Conservation (phyloP, 2,797 vertebrate species). For the Natrix natrix region DNA sequence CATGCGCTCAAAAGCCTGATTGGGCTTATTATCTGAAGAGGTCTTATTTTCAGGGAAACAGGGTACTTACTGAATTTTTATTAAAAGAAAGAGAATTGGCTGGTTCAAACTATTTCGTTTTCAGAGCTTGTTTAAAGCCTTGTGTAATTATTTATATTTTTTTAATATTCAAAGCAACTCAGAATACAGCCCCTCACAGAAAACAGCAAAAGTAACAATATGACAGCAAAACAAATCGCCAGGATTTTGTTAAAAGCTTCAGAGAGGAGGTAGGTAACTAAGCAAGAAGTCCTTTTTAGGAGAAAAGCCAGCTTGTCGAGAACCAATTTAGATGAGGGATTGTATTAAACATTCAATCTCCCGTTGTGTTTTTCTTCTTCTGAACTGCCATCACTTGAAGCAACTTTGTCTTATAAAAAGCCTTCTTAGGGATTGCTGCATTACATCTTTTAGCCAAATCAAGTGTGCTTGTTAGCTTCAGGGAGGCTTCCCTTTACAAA, state of each 20-base stretch:
- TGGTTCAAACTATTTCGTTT: background rate
- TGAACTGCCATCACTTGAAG: background rate
- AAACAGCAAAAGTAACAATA: background rate
- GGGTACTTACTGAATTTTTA: background rate
- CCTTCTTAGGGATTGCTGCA: background rate
- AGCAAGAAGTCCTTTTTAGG: background rate
- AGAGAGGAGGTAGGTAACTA: background rate
- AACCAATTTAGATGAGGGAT: background rate
- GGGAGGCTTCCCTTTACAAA: slow-evolving; percentile 37
- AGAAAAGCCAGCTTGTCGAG: background rate
- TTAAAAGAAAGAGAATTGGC: background rate
- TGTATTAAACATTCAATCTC: background rate
- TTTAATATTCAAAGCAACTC: background rate
- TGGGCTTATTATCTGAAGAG: too few relatives aligned
- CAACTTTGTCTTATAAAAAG: background rate
- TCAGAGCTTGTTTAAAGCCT: background rate
- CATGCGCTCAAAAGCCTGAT: too few relatives aligned
- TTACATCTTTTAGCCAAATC: background rate
- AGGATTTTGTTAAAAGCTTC: background rate
- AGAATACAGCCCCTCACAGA: background rate
- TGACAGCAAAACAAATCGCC: background rate
- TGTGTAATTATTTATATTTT: background rate
- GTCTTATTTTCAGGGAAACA: too few relatives aligned
- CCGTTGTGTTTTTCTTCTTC: background rate
- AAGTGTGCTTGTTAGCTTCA: background rate